Percentiles rank a stretch among this genome's conserved stretches.
phyloP scores from a whole-genome alignment of 2,113 vertebrate genomes.

The Capricornis sumatraensis region DNA sequence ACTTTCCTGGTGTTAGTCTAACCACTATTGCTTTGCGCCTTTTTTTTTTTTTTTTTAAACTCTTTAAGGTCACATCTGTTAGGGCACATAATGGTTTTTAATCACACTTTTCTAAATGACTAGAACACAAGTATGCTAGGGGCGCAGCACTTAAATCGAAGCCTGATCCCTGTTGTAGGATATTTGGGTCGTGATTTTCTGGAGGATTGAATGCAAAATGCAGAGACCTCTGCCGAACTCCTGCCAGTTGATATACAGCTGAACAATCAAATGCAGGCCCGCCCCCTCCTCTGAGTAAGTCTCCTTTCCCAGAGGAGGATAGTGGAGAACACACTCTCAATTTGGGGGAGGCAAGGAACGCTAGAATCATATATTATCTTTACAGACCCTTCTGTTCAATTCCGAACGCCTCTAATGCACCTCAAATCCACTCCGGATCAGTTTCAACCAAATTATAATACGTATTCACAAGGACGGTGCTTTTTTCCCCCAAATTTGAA shows the following conservation, averaged over 20 bases:
- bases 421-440: slow-evolving; percentile 36
- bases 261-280: slow-evolving; percentile 45
- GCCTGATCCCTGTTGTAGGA: slow-evolving; percentile 63
- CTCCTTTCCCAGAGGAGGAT: slow-evolving; percentile 39
- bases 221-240: slow-evolving; percentile 62
- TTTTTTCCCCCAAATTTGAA: slow-evolving; percentile 36
- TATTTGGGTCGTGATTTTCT: slow-evolving; percentile 55
- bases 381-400: slow-evolving; percentile 32
- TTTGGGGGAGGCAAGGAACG: background rate
- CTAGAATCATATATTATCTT: slow-evolving; percentile 45
- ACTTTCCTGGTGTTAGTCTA: slow-evolving; percentile 82
- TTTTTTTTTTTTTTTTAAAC: slow-evolving; percentile 37
- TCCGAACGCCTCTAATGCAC: slow-evolving; percentile 42
- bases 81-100: slow-evolving; percentile 82
- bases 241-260: background rate
- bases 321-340: background rate
- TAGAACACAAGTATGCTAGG: slow-evolving; percentile 60
- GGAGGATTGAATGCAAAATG: slow-evolving; percentile 51
- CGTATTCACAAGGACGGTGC: background rate
- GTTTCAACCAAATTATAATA: slow-evolving; percentile 39
- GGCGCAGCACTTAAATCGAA: slow-evolving; percentile 55
- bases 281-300: background rate
- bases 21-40: slow-evolving; percentile 79
- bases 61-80: slow-evolving; percentile 82
- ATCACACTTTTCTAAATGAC: slow-evolving; percentile 78